These are phyloP conservation scores for Hipparchia sbordonii DNA, from an alignment of 2,888 invertebrate species.

Conservation along the genomic window DNA sequence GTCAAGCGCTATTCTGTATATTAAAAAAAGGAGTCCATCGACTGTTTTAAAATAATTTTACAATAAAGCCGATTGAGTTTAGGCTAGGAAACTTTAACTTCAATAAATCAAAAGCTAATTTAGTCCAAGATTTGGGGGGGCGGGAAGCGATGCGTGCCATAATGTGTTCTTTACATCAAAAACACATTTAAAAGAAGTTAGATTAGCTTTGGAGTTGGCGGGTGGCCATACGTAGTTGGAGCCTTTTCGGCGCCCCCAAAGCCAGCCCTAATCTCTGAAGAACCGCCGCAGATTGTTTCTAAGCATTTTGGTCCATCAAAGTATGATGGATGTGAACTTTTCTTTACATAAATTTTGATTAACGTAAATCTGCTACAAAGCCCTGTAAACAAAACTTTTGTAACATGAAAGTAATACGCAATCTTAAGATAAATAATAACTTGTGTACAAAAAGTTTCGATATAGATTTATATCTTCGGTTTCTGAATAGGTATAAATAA, in stretches of 20 bases:
- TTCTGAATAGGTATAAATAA: too few relatives aligned
- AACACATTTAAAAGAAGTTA: constrained; percentile 83
- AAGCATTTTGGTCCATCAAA: constrained; percentile 74
- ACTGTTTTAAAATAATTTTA: not conserved
- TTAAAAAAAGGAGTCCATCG: not conserved
- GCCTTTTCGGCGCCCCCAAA: constrained; percentile 72
- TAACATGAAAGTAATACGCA: constrained; percentile 23
- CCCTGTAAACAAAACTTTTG: constrained; percentile 30
- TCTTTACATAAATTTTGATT: constrained; percentile 66
- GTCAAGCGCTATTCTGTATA: too few relatives aligned
- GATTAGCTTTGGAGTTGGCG: constrained; percentile 82
- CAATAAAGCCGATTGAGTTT: not conserved
- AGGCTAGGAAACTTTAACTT: constrained; percentile 10
- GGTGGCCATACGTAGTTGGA: constrained; percentile 73
- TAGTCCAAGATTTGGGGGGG: constrained; percentile 67
- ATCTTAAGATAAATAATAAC: constrained; percentile 5
- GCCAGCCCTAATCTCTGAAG: constrained; percentile 75
- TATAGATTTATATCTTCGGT: not conserved
- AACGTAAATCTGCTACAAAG: constrained; percentile 28
- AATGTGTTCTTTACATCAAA: constrained; percentile 82
- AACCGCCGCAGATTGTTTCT: constrained; percentile 78
- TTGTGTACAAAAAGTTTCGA: not conserved
- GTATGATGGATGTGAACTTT: constrained; percentile 69
- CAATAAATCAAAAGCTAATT: constrained; percentile 78
- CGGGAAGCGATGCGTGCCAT: constrained; percentile 70